Evolutionary conservation across 2,113 vertebrate genomes (phyloP).

Genomic region (Microtus oregoni): DNA sequence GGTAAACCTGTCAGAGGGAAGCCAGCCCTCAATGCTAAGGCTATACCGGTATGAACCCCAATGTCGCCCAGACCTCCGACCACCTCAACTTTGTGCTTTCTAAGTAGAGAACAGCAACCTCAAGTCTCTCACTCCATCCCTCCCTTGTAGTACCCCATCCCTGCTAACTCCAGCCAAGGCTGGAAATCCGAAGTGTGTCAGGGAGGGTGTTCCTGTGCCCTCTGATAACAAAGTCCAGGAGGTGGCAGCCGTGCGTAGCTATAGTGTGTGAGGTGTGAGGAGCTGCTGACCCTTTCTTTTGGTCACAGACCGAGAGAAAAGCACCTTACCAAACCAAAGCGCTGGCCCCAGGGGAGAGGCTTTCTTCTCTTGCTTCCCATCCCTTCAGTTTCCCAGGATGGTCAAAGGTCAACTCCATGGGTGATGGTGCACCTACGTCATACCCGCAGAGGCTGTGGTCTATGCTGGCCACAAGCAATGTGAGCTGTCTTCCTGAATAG

Average conservation of each 20-base stretch:
- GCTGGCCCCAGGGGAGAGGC: neutral
- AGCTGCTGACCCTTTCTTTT: neutral
- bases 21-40: neutral
- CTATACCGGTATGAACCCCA: neutral
- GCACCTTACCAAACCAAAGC: neutral
- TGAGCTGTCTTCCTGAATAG: neutral
- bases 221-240: slow-evolving; percentile 42
- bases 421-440: neutral
- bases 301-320: neutral
- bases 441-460: neutral
- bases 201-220: neutral
- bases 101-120: neutral
- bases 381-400: neutral
- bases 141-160: neutral
- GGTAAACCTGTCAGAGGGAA: neutral
- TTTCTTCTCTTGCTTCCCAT: neutral
- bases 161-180: neutral
- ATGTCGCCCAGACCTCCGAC: neutral
- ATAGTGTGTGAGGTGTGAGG: neutral
- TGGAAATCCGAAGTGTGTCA: neutral
- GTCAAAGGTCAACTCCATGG: neutral
- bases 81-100: accelerated
- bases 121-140: accelerated
- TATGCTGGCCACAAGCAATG: neutral
- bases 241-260: neutral